A percentile compares a stretch with the other conserved stretches of the same genome.
Conservation (phyloP, 2,113 vertebrate species). For the Triplophysa dalaica region DNA sequence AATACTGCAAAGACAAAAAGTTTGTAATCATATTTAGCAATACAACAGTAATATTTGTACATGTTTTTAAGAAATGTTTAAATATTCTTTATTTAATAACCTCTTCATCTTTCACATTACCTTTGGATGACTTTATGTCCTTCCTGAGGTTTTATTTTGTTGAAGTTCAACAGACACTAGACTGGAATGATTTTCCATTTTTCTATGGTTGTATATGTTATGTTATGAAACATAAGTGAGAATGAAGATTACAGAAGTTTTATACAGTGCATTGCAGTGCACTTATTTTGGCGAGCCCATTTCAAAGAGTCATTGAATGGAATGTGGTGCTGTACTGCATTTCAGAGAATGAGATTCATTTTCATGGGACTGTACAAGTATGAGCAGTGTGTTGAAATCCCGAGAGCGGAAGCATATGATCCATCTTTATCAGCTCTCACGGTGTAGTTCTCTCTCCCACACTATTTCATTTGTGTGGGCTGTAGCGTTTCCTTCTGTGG, state of each 20-base stretch:
- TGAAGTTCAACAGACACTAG: no score
- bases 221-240: not conserved
- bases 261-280: slow-evolving; percentile 37
- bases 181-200: no score
- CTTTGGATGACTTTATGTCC: no score
- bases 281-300: not conserved
- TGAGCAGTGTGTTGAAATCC: slow-evolving; percentile 25
- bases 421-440: slow-evolving; percentile 6
- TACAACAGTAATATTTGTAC: no score
- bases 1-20: no score
- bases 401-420: slow-evolving; percentile 11
- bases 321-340: slow-evolving; percentile 10
- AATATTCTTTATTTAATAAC: no score
- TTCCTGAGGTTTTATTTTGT: no score
- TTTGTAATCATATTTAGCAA: no score
- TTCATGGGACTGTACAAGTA: slow-evolving; percentile 11
- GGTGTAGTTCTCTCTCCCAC: slow-evolving; percentile 24
- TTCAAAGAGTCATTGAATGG: not conserved
- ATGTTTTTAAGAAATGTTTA: no score
- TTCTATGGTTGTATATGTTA: not conserved
- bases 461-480: slow-evolving; percentile 50
- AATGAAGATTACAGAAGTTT: slow-evolving; percentile 29
- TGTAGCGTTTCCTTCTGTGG: slow-evolving; percentile 59
- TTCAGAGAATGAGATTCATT: slow-evolving; percentile 14
- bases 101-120: no score